Evolutionary conservation across 2,113 vertebrate genomes (phyloP).

Genomic region (Melanerpes aurifrons): DNA sequence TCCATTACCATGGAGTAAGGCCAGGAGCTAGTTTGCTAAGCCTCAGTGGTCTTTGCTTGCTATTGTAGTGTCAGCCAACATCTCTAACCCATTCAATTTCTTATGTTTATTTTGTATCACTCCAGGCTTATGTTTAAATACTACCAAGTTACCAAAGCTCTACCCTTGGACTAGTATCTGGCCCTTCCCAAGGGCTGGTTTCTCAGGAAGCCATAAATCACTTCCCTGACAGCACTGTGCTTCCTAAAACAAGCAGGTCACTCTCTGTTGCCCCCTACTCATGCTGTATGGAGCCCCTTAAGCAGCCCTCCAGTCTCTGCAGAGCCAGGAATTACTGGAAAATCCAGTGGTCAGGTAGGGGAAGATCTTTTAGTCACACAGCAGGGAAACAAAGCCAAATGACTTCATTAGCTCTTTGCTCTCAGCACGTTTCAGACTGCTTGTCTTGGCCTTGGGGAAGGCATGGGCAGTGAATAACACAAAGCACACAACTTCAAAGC

Average conservation of each 20-base stretch:
- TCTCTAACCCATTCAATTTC: neutral
- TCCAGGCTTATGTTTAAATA: neutral
- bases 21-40: neutral
- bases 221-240: neutral
- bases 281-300: accelerated
- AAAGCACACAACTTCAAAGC: neutral
- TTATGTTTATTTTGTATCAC: neutral
- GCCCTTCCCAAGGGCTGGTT: neutral
- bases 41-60: neutral
- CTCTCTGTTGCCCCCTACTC: neutral
- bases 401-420: neutral
- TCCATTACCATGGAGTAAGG: neutral
- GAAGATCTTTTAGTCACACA: neutral
- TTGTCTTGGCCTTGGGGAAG: neutral
- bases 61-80: neutral
- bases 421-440: neutral
- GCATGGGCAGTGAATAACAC: neutral
- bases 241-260: neutral
- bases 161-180: neutral
- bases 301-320: neutral
- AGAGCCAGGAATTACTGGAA: neutral
- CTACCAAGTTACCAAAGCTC: neutral
- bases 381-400: neutral
- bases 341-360: accelerated
- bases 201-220: neutral